These are phyloP conservation scores for Doryteuthis pealeii DNA, from an alignment of 1,140 invertebrate species.

Conservation along the genomic window DNA sequence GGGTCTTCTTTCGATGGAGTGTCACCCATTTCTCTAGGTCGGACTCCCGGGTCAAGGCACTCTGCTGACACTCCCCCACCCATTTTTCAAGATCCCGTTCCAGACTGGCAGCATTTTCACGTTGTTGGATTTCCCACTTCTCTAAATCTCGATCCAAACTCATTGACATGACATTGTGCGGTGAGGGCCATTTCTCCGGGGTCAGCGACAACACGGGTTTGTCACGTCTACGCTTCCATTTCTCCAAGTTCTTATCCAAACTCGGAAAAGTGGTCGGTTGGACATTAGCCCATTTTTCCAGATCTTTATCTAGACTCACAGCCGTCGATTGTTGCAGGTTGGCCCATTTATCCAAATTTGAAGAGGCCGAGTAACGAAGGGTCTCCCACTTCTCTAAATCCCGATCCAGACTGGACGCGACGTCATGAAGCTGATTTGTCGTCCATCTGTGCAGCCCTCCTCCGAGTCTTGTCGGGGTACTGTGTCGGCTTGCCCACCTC, in stretches of 20 bases:
- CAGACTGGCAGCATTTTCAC: not conserved
- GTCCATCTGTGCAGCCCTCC: not conserved
- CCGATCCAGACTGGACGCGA: not conserved
- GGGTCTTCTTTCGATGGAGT: not conserved
- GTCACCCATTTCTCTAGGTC: constrained; percentile 3
- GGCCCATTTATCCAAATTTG: not conserved
- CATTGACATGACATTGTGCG: not conserved
- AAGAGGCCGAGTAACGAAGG: not conserved
- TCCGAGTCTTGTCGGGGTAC: not conserved
- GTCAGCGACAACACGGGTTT: not conserved
- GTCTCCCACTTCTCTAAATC: not conserved
- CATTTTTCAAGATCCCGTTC: constrained; percentile 1
- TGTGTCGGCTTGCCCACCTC: not conserved
- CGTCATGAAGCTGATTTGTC: not conserved
- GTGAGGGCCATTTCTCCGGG: not conserved
- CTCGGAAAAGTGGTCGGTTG: not conserved
- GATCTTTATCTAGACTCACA: not conserved
- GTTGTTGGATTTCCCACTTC: not conserved
- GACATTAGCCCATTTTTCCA: not conserved
- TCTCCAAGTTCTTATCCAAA: not conserved
- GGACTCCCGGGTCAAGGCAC: not conserved
- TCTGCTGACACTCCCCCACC: constrained; percentile 1
- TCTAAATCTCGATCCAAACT: constrained; percentile 3
- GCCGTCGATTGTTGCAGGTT: not conserved
- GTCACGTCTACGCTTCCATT: not conserved